A percentile compares a stretch with the other conserved stretches of the same genome.
Evolutionary conservation across 2,888 invertebrate genomes (phyloP).

Genomic region (Torymus texanus): DNA sequence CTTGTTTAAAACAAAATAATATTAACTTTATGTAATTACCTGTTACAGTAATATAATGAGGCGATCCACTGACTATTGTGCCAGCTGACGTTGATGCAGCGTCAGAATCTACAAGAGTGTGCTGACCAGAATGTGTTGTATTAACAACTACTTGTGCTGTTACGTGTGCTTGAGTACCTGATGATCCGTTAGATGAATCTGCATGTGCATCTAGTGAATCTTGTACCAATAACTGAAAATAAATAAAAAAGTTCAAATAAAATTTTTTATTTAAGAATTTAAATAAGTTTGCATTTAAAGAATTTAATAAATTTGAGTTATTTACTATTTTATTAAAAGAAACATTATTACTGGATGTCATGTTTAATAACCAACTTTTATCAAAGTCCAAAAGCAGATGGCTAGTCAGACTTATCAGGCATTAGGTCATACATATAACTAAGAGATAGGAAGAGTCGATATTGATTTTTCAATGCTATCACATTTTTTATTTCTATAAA

Average conservation of each 20-base stretch:
- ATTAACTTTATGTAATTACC: constrained; percentile 74
- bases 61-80: constrained; percentile 75
- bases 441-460: constrained; percentile 31
- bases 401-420: constrained; percentile 36
- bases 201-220: constrained; percentile 77
- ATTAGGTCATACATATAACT: constrained; percentile 2
- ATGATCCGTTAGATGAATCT: constrained; percentile 79
- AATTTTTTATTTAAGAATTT: background rate
- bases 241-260: constrained; percentile 21
- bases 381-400: constrained; percentile 44
- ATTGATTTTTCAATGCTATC: constrained; percentile 50
- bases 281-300: background rate
- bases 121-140: constrained; percentile 75
- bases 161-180: constrained; percentile 75
- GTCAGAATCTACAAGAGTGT: constrained; percentile 76
- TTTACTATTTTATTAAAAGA: background rate
- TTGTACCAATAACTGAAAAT: constrained; percentile 71
- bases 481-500: background rate
- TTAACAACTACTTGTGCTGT: constrained; percentile 75
- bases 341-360: constrained; percentile 17
- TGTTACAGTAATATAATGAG: constrained; percentile 84
- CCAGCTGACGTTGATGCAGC: constrained; percentile 76
- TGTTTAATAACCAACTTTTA: constrained; percentile 24
- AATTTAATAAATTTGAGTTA: background rate
- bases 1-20: no score